Base-by-base conservation (phyloP, 2,888 invertebrate species). In the Drosophila borealis region DNA sequence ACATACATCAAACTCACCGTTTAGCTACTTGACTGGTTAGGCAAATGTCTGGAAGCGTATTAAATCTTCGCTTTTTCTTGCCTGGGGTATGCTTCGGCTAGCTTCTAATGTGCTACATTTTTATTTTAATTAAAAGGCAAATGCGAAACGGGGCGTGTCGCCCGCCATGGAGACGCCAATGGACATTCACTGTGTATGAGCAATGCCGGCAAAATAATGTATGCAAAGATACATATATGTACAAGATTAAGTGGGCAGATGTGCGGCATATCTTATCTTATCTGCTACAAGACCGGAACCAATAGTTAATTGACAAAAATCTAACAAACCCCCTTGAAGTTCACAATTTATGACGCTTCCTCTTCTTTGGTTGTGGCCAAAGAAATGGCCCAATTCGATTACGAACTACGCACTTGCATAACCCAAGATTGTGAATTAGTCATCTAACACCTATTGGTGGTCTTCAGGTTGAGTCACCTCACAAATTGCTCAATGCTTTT, bases 81-180 rank as follows among this genome's bases (percentile, higher is more conserved):
- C 60, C 56, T 62, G 67, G 59, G 61, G 37, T 57, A 54, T 46
- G 61, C 53, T 42, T 75, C 50, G 53, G 34, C 56, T 25, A 37
- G 67, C 44, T 48, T 46, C 49, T 53, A 42, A 59, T 74, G 46
- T 37, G 67, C 36, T 65, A 80, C 65, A 73, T 80, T 78, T 53
- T 75, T 82, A 72, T 46, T 74, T 67, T 85, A 78, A 88, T 84
- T 85, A 88, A 87, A 81, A 57, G 53, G 33, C 46, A 55, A 68
- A 66, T 65, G 49, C 53, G 41, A 70, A 75, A 66, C 53, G 62
- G 86, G 82, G 83, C 67, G 85, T 81, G 82, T 68, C 44, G 33
- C 29, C 14, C 46, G 67, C 61, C 50, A 61, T 11, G 14, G 61
- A 57, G 25, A 21, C 19, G 14, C 55, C 51, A 55, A 48, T 51